Conservation (phyloP, 1,140 invertebrate genomes). For the Centruroides sculpturatus region DNA sequence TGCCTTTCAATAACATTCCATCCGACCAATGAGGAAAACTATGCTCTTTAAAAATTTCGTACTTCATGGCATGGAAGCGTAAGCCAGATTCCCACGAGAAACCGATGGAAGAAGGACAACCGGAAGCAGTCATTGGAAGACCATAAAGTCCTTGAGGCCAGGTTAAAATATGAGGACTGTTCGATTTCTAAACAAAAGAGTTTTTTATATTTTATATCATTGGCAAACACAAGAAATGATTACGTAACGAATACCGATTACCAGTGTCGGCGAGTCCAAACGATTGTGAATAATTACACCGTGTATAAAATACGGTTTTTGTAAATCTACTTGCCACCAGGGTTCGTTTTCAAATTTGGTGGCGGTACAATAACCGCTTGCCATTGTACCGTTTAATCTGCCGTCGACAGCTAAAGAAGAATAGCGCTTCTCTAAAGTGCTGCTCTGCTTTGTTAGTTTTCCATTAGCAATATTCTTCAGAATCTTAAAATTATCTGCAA, state of each 20-base stretch:
- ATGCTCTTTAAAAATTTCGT: conserved; percentile 17
- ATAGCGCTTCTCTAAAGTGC: conserved; percentile 7
- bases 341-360: conserved; percentile 21
- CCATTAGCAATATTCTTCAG: conserved; percentile 18
- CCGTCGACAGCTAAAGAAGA: conserved; percentile 18
- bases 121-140: conserved; percentile 21
- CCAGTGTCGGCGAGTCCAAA: not conserved
- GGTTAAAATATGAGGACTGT: not conserved
- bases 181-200: not conserved
- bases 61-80: conserved; percentile 15
- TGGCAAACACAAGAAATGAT: too few relatives aligned
- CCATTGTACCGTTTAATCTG: not conserved
- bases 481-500: too few relatives aligned
- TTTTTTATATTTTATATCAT: too few relatives aligned
- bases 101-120: conserved; percentile 17
- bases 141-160: conserved; percentile 24
- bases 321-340: conserved; percentile 22
- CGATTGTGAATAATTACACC: conserved; percentile 17
- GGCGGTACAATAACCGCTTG: conserved; percentile 7
- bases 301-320: conserved; percentile 18
- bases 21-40: conserved; percentile 20
- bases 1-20: conserved; percentile 18
- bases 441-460: conserved; percentile 18
- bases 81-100: conserved; percentile 19
- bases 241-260: too few relatives aligned